Evolutionary conservation across 2,113 vertebrate genomes (phyloP).

Genomic region (Chaetura pelagica): DNA sequence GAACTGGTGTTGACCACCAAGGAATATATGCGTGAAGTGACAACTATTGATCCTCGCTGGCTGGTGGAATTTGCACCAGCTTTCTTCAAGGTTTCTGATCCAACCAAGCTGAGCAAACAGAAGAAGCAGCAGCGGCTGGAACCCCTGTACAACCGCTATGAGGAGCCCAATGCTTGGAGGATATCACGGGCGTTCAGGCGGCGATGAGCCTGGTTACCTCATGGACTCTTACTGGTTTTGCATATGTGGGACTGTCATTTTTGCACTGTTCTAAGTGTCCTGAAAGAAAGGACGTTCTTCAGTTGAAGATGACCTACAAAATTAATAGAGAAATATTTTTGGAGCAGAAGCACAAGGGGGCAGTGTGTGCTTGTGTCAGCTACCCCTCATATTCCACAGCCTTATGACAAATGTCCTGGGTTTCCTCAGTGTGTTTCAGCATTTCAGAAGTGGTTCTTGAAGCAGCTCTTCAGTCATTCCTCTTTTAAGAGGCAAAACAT

Average conservation of each 20-base stretch:
- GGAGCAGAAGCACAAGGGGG: not conserved
- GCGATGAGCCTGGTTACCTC: slow-evolving; percentile 63
- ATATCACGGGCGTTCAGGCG: slow-evolving; percentile 94
- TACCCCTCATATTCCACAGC: not conserved
- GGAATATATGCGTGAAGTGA: slow-evolving; percentile 98
- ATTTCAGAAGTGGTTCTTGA: not conserved
- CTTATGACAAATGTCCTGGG: not conserved
- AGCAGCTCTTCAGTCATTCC: not conserved
- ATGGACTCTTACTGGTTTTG: accelerated
- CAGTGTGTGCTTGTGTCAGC: not conserved
- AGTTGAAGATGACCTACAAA: not conserved
- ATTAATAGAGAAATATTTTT: not conserved
- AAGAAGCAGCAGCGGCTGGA: slow-evolving; percentile 97
- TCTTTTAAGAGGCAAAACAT: not conserved
- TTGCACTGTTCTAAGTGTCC: not conserved
- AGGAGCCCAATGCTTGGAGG: slow-evolving; percentile 97
- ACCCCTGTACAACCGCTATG: slow-evolving; percentile 96
- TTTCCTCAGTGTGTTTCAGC: not conserved
- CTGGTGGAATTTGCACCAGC: slow-evolving; percentile 96
- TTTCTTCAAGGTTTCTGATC: slow-evolving; percentile 98
- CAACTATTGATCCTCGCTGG: slow-evolving; percentile 97
- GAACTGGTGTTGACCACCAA: slow-evolving; percentile 97
- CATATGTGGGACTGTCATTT: accelerated
- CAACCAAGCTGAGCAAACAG: slow-evolving; percentile 97
- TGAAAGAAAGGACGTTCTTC: not conserved